Conservation (phyloP, 2,888 invertebrate genomes). For the Oxyteleia sp. region DNA sequence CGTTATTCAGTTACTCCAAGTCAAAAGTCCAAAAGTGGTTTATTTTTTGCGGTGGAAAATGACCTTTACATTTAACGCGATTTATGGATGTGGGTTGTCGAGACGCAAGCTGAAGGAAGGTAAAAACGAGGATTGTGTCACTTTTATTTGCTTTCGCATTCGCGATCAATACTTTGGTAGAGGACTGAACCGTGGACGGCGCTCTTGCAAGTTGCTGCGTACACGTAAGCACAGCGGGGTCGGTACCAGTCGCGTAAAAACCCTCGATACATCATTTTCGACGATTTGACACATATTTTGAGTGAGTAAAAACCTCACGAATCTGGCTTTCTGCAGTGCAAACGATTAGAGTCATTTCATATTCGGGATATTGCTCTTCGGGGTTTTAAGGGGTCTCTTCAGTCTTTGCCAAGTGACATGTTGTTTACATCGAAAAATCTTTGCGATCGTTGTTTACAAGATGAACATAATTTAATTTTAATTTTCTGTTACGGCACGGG, state of each 20-base stretch:
- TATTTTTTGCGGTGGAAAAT: slow-evolving; percentile 39
- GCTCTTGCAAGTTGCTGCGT: slow-evolving; percentile 74
- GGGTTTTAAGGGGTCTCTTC: background rate
- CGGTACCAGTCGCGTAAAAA: slow-evolving; percentile 19
- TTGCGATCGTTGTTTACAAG: no score
- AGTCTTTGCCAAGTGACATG: no score
- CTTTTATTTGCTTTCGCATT: slow-evolving; percentile 49
- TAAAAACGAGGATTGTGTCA: slow-evolving; percentile 54
- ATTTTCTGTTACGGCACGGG: no score
- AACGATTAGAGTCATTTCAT: background rate
- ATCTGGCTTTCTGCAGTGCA: background rate
- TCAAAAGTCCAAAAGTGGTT: background rate
- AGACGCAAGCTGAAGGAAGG: slow-evolving; percentile 55
- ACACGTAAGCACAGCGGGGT: slow-evolving; percentile 58
- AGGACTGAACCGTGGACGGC: slow-evolving; percentile 76
- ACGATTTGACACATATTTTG: slow-evolving; percentile 11
- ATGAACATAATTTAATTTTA: no score
- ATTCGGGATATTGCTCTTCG: background rate
- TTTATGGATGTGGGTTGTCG: slow-evolving; percentile 76
- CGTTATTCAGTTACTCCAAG: background rate
- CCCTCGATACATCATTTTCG: slow-evolving; percentile 12
- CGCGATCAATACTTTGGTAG: slow-evolving; percentile 84
- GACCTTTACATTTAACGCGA: slow-evolving; percentile 73
- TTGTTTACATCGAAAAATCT: no score
- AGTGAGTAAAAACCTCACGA: background rate